Conservation (phyloP, 1,140 invertebrate species). For the Listronotus bonariensis region DNA sequence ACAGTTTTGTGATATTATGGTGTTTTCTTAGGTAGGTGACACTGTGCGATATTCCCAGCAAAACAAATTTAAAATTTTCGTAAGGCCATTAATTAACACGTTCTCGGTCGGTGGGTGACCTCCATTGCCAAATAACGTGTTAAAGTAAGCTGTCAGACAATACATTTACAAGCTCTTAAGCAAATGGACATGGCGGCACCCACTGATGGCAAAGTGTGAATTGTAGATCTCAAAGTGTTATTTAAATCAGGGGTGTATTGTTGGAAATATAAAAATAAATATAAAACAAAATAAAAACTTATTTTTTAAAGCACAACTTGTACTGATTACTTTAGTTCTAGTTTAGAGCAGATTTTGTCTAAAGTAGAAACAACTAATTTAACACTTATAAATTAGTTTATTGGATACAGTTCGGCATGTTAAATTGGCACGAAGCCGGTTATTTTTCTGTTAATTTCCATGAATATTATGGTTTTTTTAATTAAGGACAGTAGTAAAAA, state of each 20-base stretch:
- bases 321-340: too few relatives aligned
- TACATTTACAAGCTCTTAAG: slow-evolving; percentile 28
- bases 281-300: too few relatives aligned
- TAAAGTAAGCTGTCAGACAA: slow-evolving; percentile 18
- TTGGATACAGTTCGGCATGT: too few relatives aligned
- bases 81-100: slow-evolving; percentile 19
- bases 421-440: too few relatives aligned
- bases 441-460: too few relatives aligned
- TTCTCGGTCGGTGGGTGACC: slow-evolving; percentile 16
- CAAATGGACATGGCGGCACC: slow-evolving; percentile 24
- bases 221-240: slow-evolving; percentile 9
- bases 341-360: too few relatives aligned
- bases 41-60: background rate
- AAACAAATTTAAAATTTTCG: slow-evolving; percentile 3
- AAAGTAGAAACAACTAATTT: too few relatives aligned
- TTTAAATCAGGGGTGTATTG: slow-evolving; percentile 12
- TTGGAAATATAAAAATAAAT: background rate
- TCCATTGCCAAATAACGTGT: slow-evolving; percentile 16
- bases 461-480: too few relatives aligned
- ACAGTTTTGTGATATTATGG: too few relatives aligned
- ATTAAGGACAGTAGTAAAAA: too few relatives aligned
- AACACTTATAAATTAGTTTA: too few relatives aligned
- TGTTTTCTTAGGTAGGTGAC: background rate
- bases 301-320: too few relatives aligned
- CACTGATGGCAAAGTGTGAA: slow-evolving; percentile 14